phyloP scores from a whole-genome alignment of 1,140 invertebrate species.

The Drosophila miranda region DNA sequence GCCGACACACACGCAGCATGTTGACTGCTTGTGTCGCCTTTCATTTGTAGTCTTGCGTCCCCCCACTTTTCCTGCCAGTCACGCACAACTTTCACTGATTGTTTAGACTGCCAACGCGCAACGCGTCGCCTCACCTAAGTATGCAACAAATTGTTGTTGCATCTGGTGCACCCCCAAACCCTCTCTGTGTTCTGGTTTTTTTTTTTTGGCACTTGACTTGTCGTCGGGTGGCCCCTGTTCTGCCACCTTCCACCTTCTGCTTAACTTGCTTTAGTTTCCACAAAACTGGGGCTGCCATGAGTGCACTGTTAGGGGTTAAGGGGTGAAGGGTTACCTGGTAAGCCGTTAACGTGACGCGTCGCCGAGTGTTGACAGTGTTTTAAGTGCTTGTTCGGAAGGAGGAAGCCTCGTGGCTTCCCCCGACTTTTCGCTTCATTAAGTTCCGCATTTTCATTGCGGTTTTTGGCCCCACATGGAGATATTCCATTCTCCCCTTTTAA shows the following conservation, averaged over 20 bases:
- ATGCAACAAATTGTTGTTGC: slow-evolving; percentile 63
- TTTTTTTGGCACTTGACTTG: slow-evolving; percentile 44
- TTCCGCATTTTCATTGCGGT: slow-evolving; percentile 15
- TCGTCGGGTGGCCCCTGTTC: slow-evolving; percentile 3
- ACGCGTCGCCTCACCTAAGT: slow-evolving; percentile 41
- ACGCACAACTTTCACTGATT: slow-evolving; percentile 69
- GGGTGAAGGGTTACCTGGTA: slow-evolving; percentile 15
- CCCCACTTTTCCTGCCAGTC: slow-evolving; percentile 30
- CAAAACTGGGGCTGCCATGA: slow-evolving; percentile 11
- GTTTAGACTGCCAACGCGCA: slow-evolving; percentile 47
- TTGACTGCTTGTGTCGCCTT: slow-evolving; percentile 34
- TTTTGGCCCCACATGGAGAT: not conserved
- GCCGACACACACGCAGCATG: slow-evolving; percentile 12
- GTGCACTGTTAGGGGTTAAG: not conserved
- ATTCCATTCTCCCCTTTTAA: not conserved
- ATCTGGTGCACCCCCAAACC: not conserved
- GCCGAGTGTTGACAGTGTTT: slow-evolving; percentile 54
- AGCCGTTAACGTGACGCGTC: slow-evolving; percentile 47
- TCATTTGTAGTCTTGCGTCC: slow-evolving; percentile 16
- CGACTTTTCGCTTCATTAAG: slow-evolving; percentile 49
- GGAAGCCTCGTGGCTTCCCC: slow-evolving; percentile 11
- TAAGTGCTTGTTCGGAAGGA: slow-evolving; percentile 37
- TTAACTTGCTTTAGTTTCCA: slow-evolving; percentile 41
- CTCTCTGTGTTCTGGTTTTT: not conserved
- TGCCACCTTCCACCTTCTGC: slow-evolving; percentile 14